Evolutionary conservation across 2,888 invertebrate species (phyloP), one percentile per base, ranked within the genome.

Genomic region (Athalia cordata): DNA sequence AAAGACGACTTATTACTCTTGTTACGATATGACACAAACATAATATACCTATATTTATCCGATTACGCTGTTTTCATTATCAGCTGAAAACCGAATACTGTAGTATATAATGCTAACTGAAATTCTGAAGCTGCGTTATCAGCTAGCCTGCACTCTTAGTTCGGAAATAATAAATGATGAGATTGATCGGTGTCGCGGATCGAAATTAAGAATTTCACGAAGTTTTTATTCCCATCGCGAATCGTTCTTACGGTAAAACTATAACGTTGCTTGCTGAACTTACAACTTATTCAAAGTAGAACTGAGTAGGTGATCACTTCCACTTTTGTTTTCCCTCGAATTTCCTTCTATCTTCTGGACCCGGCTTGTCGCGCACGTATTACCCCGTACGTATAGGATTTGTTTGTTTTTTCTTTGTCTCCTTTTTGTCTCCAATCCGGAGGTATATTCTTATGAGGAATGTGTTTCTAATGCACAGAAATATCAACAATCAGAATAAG

Each of bases 41-140:
- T 29, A 29, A 29, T 29, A 29, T 29, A 29, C 2, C 29, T 29
- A 29, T 29, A 29, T 29, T 29, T 55, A 11, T 55, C 55, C 9
- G 8, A 4, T 55, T n/a, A 8, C 8, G 55, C 3, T n/a, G 55
- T 8, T 15, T 0, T 55, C 55, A 43, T 52, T 43, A 68, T 55
- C 68, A 55, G 55, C 49, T 43, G 0, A 68, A n/a, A 50, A 55
- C 3, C n/a, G 13, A 50, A 11, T 29, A 68, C 29, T n/a, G 67
- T n/a, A n/a, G n/a, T n/a, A 68, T 68, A 52, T 52, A 52, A 68
- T 52, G 52, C 52, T 3, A 29, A 59, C 4, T 45, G 11, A 47
- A 55, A 68, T 47, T 68, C n/a, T n/a, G 55, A 52, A 55, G 50
- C 55, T 43, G 68, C 68, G 55, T 52, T 68, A 68, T 68, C 68